A percentile compares a stretch with the other conserved stretches of the same genome.
Conservation (phyloP, 2,888 invertebrate species). For the Hecatera dysodea region DNA sequence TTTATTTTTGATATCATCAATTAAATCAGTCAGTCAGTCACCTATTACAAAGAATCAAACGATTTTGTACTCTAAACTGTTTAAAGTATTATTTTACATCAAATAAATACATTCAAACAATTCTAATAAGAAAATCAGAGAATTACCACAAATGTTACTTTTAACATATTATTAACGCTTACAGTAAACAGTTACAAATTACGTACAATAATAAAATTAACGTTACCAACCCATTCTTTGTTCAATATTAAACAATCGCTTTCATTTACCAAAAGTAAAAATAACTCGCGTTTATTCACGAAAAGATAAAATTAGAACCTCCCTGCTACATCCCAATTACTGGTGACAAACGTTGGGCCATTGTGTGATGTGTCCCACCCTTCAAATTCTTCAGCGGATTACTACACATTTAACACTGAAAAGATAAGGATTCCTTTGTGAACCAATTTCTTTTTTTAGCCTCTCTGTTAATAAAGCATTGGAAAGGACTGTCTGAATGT, state of each 20-base stretch:
- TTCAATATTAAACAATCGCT: slow-evolving; percentile 13
- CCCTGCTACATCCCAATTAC: slow-evolving; percentile 29
- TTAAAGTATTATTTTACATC: background rate
- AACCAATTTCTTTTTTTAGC: slow-evolving; percentile 14
- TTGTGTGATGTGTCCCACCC: slow-evolving; percentile 13
- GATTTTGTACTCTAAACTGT: too few relatives aligned
- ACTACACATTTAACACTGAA: slow-evolving; percentile 20
- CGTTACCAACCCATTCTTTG: background rate
- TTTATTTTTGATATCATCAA: too few relatives aligned
- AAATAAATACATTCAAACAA: background rate
- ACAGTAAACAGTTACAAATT: background rate
- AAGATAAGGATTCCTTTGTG: slow-evolving; percentile 25
- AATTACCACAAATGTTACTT: background rate
- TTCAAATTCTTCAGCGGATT: slow-evolving; percentile 19
- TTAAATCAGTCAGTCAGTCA: too few relatives aligned
- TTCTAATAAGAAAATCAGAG: background rate
- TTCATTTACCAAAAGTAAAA: slow-evolving; percentile 18
- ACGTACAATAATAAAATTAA: background rate
- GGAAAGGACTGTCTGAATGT: slow-evolving; percentile 1
- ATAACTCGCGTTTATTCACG: slow-evolving; percentile 11
- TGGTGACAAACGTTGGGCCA: slow-evolving; percentile 18
- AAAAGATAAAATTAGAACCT: slow-evolving; percentile 39
- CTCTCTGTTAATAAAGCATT: background rate
- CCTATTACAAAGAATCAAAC: too few relatives aligned
- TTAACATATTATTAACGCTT: background rate